Percentiles rank a stretch among this genome's conserved stretches.
phyloP scores from a whole-genome alignment of 1,140 invertebrate species.

The Pomacea maculata region DNA sequence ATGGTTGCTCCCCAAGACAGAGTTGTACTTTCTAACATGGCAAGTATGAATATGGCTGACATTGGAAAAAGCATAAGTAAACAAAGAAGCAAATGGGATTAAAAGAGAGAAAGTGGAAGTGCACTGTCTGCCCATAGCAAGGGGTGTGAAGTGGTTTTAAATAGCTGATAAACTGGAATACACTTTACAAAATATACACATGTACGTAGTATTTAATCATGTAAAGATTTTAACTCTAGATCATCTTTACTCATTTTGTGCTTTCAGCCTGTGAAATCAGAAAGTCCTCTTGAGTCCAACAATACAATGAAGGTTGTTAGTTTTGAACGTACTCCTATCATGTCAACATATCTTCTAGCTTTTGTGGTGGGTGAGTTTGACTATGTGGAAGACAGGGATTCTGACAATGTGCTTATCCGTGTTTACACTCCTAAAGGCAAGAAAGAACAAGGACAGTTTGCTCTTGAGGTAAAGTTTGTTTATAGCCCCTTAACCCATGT shows the following conservation, averaged over 20 bases:
- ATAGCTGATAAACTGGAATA: too few relatives aligned
- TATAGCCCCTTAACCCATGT: too few relatives aligned
- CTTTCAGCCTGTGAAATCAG: constrained; percentile 73
- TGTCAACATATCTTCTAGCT: constrained; percentile 96
- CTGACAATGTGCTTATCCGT: constrained; percentile 82
- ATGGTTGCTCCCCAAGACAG: constrained; percentile 76
- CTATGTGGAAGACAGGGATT: constrained; percentile 77
- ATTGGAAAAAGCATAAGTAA: too few relatives aligned
- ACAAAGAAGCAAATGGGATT: too few relatives aligned
- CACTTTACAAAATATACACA: too few relatives aligned
- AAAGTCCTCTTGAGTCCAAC: constrained; percentile 61
- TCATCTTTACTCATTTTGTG: background rate
- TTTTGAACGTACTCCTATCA: constrained; percentile 89
- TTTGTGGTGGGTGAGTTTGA: constrained; percentile 94
- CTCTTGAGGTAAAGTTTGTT: constrained; percentile 72
- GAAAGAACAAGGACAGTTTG: constrained; percentile 91
- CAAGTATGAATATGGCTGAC: constrained; percentile 55
- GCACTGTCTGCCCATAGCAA: too few relatives aligned
- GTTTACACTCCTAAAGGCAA: constrained; percentile 94
- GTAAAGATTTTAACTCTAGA: background rate
- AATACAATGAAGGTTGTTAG: constrained; percentile 72
- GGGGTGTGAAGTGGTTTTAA: too few relatives aligned
- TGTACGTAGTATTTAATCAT: background rate
- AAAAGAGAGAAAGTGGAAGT: too few relatives aligned
- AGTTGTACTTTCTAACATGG: constrained; percentile 94